These are phyloP conservation scores for Lepus americanus DNA, from an alignment of 2,113 vertebrate species.

Conservation along the genomic window DNA sequence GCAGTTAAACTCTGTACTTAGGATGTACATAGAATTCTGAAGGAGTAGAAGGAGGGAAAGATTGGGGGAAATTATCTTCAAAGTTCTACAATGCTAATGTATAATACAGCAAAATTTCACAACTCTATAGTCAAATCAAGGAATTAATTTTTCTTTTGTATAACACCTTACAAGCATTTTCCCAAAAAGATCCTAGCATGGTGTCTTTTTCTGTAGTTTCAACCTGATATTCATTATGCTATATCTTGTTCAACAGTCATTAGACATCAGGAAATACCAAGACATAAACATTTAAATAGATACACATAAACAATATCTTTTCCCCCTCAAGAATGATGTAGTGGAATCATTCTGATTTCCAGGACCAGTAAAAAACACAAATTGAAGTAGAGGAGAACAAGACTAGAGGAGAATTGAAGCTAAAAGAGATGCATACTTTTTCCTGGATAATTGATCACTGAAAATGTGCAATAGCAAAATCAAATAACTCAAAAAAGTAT, in stretches of 20 bases:
- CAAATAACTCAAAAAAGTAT: not conserved
- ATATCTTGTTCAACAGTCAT: not conserved
- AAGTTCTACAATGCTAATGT: not conserved
- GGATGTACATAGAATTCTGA: not conserved
- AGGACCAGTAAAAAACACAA: slow-evolving; percentile 4
- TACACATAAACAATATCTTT: not conserved
- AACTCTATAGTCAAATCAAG: not conserved
- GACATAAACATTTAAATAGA: not conserved
- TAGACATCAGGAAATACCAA: not conserved
- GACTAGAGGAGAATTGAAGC: not conserved
- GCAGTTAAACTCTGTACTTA: not conserved
- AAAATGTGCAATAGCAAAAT: not conserved
- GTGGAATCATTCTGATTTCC: not conserved
- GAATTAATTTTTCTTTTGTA: not conserved
- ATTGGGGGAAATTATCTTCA: not conserved
- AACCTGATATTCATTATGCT: not conserved
- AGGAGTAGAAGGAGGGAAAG: not conserved
- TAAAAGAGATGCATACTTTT: not conserved
- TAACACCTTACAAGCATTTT: not conserved
- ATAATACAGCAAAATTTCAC: not conserved
- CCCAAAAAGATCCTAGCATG: not conserved
- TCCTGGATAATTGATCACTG: not conserved
- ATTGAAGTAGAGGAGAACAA: not conserved
- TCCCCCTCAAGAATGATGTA: not conserved
- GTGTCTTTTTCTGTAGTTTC: not conserved